phyloP scores from a whole-genome alignment of 64 coral and sea anemone species.

The Montipora foliosa region DNA sequence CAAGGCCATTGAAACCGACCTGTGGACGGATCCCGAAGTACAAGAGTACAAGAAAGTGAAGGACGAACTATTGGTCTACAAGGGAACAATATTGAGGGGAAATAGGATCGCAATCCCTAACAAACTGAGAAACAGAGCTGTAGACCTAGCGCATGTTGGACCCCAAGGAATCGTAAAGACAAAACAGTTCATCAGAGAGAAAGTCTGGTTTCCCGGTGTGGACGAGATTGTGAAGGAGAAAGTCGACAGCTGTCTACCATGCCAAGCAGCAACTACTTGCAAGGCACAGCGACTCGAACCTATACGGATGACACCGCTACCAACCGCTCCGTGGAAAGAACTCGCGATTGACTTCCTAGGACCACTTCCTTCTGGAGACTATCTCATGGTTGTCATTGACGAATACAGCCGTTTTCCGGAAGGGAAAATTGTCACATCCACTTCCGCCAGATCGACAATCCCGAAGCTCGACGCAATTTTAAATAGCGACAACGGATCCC shows the following conservation, averaged over 20 bases:
- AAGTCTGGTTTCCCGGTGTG: neutral
- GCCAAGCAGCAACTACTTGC: slow-evolving; percentile 36
- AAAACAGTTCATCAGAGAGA: too few relatives aligned
- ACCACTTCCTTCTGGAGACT: slow-evolving; percentile 41
- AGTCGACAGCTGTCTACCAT: slow-evolving; percentile 36
- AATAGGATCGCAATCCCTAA: neutral
- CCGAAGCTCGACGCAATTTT: slow-evolving; percentile 42
- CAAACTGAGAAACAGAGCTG: too few relatives aligned
- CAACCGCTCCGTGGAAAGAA: slow-evolving; percentile 32
- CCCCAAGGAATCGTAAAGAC: too few relatives aligned
- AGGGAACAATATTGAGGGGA: slow-evolving; percentile 4
- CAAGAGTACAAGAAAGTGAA: slow-evolving; percentile 39
- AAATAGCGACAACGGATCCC: slow-evolving; percentile 39
- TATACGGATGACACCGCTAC: slow-evolving; percentile 9
- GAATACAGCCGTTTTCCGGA: neutral
- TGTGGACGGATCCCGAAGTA: neutral
- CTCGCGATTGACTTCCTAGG: slow-evolving; percentile 44
- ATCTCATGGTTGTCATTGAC: slow-evolving; percentile 46
- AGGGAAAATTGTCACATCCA: slow-evolving; percentile 36
- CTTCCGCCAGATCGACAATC: slow-evolving; percentile 23
- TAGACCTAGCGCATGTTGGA: too few relatives aligned
- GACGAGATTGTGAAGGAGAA: slow-evolving; percentile 29
- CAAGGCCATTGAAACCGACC: slow-evolving; percentile 44
- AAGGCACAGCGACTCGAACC: neutral
- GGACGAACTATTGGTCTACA: neutral